Evolutionary conservation across 2,797 vertebrate genomes (phyloP), one percentile per base, ranked within the genome.

Genomic region (Rhynchotus rufescens): DNA sequence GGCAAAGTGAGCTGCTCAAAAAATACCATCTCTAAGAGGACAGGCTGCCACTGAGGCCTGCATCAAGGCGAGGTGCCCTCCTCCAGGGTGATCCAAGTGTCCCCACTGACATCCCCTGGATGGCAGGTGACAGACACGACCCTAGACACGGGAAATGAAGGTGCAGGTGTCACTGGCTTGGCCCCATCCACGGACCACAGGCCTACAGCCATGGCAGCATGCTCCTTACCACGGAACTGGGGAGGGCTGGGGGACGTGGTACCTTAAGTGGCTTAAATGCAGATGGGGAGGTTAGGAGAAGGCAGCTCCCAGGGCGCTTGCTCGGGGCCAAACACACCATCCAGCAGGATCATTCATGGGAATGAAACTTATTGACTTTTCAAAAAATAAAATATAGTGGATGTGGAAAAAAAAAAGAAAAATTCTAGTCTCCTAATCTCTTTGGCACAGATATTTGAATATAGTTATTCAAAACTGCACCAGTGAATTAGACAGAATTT

Each of bases 1-100:
- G 99, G 99, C 99, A 99, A 93, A 98, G 95, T 4, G 98, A 99
- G 95, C 97, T 99, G 91, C 98, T 99, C 22, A 98, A 97, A 93
- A 99, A 99, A 87, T 98, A 99, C 94, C 97, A 99, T 16, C 89
- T 98, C 4, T 98, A 91, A 96, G 71, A 4, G 54, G 12, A 49
- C 7, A 2, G 1, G 8, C 23, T 1, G 0, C 1, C 17, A 14
- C 17, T 14, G 26, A 49, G 28, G 17, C 8, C 56, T 19, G 1
- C 0, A 2, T 5, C 1, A 0, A 14, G 34, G 42, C 57, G 6
- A 8, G 1, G 5, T 1, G 23, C 1, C 16, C 54, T 45, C 49
- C 1, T 32, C 34, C 22, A 26, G 15, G 28, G 47, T 44, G 4
- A 1, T 0, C 3, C 3, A 64, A 30, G 76, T 2, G 14, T 56